Base-by-base conservation (phyloP, 2,888 invertebrate species). In the Aproaerema taeniolella region DNA sequence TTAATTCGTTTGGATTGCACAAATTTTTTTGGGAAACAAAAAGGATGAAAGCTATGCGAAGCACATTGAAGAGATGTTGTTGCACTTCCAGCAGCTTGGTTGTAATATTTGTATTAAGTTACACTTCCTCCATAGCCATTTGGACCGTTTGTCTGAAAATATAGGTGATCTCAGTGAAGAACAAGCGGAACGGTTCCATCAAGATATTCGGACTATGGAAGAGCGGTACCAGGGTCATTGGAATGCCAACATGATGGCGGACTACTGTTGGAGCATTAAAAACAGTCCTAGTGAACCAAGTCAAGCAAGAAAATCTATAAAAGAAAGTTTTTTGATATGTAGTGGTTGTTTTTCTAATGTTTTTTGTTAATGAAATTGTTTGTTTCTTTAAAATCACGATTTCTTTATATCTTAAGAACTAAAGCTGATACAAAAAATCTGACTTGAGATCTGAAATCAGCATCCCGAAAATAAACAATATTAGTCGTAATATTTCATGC, bases 121-220 rank as follows among this genome's bases (percentile, higher is more conserved):
- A 12, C 43, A 47, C 13, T 43, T 40, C 32, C 8, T 45, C 17
- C 38, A 42, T 39, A 16, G 39, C 40, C 43, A 48, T 39, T 38
- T 45, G 31, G 43, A 48, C 38, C 28, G 33, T 38, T 48, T 46
- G 32, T 38, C 38, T 20, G 28, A 40, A n/a, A 44, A 48, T 29
- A 31, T 43, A 33, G 43, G 43, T 34, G 39, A 42, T 24, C 38
- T 36, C 38, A 41, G 39, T 9, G 43, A 45, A 39, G 42, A 43
- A 38, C 45, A 48, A 40, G 40, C 40, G 24, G 39, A 38, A 34
- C 33, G 33, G 2, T 42, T 46, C 36, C 45, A 44, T 34, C 42
- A 45, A 33, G 43, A 42, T 12, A 25, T 38, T 10, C 33, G 32
- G 31, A 11, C 31, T 2, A 41, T 45, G 31, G 40, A 44, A 26